A percentile compares a stretch with the other conserved stretches of the same genome.
Conservation (phyloP, 2,797 vertebrate species). For the Novumbra hubbsi region DNA sequence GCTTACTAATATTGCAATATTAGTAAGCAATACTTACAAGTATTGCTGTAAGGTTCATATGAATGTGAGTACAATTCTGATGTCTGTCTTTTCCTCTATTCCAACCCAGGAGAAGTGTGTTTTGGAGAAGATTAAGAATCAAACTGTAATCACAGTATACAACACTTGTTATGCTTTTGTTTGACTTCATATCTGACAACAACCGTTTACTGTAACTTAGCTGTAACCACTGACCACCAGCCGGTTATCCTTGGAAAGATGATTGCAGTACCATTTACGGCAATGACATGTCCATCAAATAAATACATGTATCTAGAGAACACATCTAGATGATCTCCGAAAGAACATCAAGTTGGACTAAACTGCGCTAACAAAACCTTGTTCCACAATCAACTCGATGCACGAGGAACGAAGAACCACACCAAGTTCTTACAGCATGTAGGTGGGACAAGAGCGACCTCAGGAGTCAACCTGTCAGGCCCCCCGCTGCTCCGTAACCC, state of each 20-base stretch:
- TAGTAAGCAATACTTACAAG: too few relatives aligned
- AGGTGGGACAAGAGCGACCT: not conserved
- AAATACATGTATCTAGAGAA: not conserved
- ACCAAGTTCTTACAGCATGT: not conserved
- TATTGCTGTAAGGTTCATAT: not conserved
- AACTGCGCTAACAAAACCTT: not conserved
- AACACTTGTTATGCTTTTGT: not conserved
- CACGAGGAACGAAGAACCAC: not conserved
- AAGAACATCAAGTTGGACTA: not conserved
- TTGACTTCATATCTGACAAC: not conserved
- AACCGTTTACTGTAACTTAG: not conserved
- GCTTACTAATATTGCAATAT: too few relatives aligned
- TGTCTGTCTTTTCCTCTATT: not conserved
- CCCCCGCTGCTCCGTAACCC: not conserved
- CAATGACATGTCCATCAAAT: not conserved
- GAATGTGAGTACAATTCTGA: not conserved
- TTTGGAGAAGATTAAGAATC: not conserved
- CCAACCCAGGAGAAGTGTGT: constrained; percentile 31
- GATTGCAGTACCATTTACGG: not conserved
- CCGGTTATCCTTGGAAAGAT: not conserved
- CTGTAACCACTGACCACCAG: not conserved
- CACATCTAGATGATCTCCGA: not conserved
- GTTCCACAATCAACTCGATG: not conserved
- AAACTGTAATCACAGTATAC: not conserved
- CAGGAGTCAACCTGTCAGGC: too few relatives aligned